A percentile compares a stretch with the other conserved stretches of the same genome.
phyloP scores from a whole-genome alignment of 2,888 invertebrate genomes.

The Cataglyphis altisquamis region DNA sequence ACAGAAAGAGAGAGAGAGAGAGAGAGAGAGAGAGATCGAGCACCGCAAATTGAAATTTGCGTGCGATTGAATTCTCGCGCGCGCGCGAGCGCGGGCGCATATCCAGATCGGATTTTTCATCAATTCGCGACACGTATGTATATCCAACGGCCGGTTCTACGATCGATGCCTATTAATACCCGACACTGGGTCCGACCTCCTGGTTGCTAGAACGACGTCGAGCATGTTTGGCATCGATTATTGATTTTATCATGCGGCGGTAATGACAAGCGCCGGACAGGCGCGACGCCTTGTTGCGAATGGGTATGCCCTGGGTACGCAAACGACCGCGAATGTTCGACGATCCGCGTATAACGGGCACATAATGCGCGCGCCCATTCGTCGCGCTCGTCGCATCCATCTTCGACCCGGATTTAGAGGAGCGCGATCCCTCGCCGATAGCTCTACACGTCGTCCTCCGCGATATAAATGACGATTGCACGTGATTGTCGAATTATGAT shows the following conservation, averaged over 20 bases:
- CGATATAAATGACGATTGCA: constrained; percentile 7
- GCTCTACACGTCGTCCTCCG: not conserved
- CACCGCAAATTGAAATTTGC: constrained; percentile 63
- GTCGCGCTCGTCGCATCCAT: constrained; percentile 51
- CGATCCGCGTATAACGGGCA: constrained; percentile 62
- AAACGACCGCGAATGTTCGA: constrained; percentile 62
- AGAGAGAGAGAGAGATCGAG: not conserved
- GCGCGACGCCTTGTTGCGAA: constrained; percentile 73
- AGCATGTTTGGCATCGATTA: constrained; percentile 76
- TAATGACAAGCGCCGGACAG: constrained; percentile 80
- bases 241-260: constrained; percentile 80
- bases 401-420: constrained; percentile 45
- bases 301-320: constrained; percentile 53
- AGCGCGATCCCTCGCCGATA: constrained; percentile 9
- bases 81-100: constrained; percentile 47
- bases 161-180: constrained; percentile 72
- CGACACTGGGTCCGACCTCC: constrained; percentile 68
- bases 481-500: constrained; percentile 32
- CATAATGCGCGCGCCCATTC: constrained; percentile 64
- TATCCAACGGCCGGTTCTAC: constrained; percentile 52
- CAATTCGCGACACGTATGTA: constrained; percentile 63
- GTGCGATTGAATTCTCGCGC: constrained; percentile 54
- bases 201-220: constrained; percentile 62
- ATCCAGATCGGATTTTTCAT: constrained; percentile 67
- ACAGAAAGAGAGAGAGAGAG: not conserved